Evolutionary conservation across 2,113 vertebrate species (phyloP).

Genomic region (Chionodraco myersi): DNA sequence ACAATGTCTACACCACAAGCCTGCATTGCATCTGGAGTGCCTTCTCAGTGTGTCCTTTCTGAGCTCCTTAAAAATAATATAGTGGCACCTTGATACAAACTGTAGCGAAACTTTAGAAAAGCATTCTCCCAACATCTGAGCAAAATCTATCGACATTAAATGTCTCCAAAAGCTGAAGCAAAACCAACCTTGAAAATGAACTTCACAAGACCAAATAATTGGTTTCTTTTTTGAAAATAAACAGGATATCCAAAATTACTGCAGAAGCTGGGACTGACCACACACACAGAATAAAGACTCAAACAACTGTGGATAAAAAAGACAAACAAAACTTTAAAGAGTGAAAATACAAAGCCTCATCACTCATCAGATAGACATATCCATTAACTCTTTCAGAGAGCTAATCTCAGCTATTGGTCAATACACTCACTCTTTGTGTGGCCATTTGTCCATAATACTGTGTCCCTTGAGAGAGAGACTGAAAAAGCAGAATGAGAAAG

Average conservation of each 20-base stretch:
- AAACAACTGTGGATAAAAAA: neutral
- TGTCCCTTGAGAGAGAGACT: conserved; percentile 22
- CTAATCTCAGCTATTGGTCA: conserved; percentile 52
- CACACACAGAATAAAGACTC: conserved; percentile 9
- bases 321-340: conserved; percentile 19
- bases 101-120: neutral
- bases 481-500: conserved; percentile 23
- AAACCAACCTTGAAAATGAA: too few species aligned
- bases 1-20: too few species aligned
- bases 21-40: neutral
- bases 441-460: conserved; percentile 51
- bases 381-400: conserved; percentile 51
- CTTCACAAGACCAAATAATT: neutral
- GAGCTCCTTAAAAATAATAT: neutral
- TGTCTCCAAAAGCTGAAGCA: neutral
- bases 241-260: neutral
- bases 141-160: neutral
- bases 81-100: neutral
- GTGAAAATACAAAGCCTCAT: conserved; percentile 23
- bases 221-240: too few species aligned
- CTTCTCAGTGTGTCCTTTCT: neutral
- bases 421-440: conserved; percentile 38
- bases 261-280: neutral
- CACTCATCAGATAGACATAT: conserved; percentile 45
- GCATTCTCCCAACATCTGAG: neutral